Evolutionary conservation across 2,797 vertebrate genomes (phyloP).

Genomic region (Botia almorhae): DNA sequence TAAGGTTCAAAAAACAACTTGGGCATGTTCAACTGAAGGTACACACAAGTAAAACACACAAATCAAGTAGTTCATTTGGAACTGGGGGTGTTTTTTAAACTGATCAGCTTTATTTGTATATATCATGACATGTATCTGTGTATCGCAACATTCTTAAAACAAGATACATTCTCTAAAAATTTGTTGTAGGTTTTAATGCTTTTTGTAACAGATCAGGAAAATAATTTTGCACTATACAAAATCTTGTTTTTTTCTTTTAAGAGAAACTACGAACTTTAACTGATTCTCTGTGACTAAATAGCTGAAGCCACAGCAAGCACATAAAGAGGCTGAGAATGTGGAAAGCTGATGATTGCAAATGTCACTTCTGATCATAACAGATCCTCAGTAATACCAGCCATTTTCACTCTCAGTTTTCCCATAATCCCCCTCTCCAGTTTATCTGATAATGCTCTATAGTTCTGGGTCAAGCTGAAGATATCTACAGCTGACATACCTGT

Average conservation of each 20-base stretch:
- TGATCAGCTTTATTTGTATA: no score
- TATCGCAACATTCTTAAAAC: no score
- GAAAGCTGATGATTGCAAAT: constrained; percentile 19
- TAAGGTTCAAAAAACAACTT: no score
- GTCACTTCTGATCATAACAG: constrained; percentile 9
- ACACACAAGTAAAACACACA: no score
- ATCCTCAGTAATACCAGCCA: constrained; percentile 32
- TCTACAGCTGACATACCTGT: constrained; percentile 7
- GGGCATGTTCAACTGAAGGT: no score
- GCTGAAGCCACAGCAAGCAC: background rate
- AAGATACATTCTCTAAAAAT: no score
- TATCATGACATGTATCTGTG: no score
- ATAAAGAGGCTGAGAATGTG: background rate
- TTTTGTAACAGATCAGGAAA: background rate
- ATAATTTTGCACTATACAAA: background rate
- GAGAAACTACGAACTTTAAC: background rate
- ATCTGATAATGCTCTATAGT: constrained; percentile 43
- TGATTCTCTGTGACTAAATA: background rate
- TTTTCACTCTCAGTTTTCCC: constrained; percentile 14
- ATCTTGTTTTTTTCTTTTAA: background rate
- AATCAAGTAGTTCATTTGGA: no score
- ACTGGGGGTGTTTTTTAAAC: no score
- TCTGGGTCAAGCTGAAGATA: constrained; percentile 44
- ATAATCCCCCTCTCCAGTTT: constrained; percentile 39
- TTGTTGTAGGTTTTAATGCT: no score